Percentiles rank a stretch among this genome's conserved stretches.
phyloP scores from a whole-genome alignment of 1,140 invertebrate genomes.

The Drosophila oshimai region DNA sequence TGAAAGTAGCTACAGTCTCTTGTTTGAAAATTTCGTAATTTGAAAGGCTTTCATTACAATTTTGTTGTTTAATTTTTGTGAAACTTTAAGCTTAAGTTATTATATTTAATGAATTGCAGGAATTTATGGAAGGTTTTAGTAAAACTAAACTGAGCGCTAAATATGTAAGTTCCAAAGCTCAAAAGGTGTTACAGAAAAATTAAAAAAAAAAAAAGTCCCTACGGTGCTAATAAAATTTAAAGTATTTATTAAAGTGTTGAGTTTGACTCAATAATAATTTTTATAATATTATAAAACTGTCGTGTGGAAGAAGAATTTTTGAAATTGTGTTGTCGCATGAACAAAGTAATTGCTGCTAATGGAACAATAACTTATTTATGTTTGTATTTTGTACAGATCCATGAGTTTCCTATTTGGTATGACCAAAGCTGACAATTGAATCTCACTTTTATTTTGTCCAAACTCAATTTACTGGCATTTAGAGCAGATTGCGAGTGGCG shows the following conservation, averaged over 20 bases:
- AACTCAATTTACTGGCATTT: constrained; percentile 67
- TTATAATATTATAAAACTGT: too few relatives aligned
- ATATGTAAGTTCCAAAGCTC: too few relatives aligned
- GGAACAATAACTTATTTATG: background rate
- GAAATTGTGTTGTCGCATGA: background rate
- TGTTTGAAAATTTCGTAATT: background rate
- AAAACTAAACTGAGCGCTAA: too few relatives aligned
- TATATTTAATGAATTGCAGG: too few relatives aligned
- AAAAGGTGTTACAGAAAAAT: too few relatives aligned
- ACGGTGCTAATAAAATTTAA: too few relatives aligned
- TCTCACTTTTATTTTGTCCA: constrained; percentile 22
- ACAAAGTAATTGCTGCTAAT: background rate
- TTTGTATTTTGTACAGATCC: background rate
- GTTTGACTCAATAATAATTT: too few relatives aligned
- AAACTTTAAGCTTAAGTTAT: background rate
- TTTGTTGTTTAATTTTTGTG: background rate
- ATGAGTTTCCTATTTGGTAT: background rate
- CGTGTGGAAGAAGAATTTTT: too few relatives aligned
- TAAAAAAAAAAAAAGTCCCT: too few relatives aligned
- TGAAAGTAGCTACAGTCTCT: too few relatives aligned
- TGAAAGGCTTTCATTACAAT: background rate
- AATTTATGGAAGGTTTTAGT: too few relatives aligned
- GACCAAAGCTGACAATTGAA: constrained; percentile 27
- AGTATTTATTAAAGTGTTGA: too few relatives aligned
- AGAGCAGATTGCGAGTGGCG: constrained; percentile 44